phyloP scores from a whole-genome alignment of 2,888 invertebrate genomes.

The Epiblema foenella region DNA sequence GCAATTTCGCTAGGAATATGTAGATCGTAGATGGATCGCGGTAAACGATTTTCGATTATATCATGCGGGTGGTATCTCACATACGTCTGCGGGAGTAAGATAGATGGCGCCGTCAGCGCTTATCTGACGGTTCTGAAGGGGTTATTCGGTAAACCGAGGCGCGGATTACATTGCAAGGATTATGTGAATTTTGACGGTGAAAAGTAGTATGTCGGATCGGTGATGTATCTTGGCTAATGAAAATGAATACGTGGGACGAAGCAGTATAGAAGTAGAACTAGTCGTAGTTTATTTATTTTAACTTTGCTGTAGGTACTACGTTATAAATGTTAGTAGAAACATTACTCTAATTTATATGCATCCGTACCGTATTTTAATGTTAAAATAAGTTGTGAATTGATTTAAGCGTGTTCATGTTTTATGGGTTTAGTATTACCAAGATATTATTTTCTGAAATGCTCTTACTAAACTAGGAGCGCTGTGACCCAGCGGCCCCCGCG shows the following conservation, averaged over 20 bases:
- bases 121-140: constrained; percentile 65
- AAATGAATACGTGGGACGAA: not conserved
- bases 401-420: too few relatives aligned
- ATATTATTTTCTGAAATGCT: too few relatives aligned
- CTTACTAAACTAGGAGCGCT: too few relatives aligned
- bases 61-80: constrained; percentile 55
- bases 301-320: too few relatives aligned
- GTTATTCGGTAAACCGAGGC: constrained; percentile 36
- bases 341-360: too few relatives aligned
- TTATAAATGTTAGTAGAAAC: too few relatives aligned
- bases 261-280: not conserved
- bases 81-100: constrained; percentile 53
- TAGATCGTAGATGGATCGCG: constrained; percentile 51
- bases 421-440: too few relatives aligned
- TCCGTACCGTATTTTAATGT: too few relatives aligned
- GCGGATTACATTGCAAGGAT: constrained; percentile 27
- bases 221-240: not conserved
- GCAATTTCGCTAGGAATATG: constrained; percentile 61
- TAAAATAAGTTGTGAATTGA: too few relatives aligned
- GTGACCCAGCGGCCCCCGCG: too few relatives aligned
- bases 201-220: constrained; percentile 1
- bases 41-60: constrained; percentile 56
- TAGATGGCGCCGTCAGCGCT: constrained; percentile 70
- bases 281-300: too few relatives aligned
- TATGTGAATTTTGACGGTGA: constrained; percentile 26